phyloP scores from a whole-genome alignment of 2,888 invertebrate genomes.

The Macrosoma leucophasiata region DNA sequence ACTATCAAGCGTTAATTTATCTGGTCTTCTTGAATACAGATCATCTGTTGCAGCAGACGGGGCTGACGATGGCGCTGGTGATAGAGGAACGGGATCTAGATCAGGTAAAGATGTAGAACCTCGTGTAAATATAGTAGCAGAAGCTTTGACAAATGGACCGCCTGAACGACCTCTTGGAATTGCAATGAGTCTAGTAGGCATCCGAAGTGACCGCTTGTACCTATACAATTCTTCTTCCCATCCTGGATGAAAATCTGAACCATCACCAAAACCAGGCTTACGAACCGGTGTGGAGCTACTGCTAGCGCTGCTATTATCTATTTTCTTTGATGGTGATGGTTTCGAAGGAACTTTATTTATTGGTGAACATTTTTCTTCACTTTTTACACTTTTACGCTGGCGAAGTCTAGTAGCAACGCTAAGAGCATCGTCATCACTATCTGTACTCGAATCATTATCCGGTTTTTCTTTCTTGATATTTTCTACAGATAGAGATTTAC shows the following conservation, averaged over 20 bases:
- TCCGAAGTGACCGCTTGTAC: conserved; percentile 87
- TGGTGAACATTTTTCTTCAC: conserved; percentile 47
- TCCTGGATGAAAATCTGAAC: conserved; percentile 83
- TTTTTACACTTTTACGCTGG: conserved; percentile 66
- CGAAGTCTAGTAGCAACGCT: conserved; percentile 61
- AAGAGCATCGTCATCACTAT: conserved; percentile 57
- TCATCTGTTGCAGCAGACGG: conserved; percentile 78
- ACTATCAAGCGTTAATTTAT: conserved; percentile 74
- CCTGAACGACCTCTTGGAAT: conserved; percentile 81
- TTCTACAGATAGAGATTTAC: conserved; percentile 44
- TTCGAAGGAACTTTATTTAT: conserved; percentile 48
- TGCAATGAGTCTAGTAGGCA: conserved; percentile 87
- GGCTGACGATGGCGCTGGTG: conserved; percentile 79
- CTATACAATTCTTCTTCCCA: conserved; percentile 90
- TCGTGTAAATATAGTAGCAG: conserved; percentile 69
- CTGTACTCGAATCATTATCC: conserved; percentile 50
- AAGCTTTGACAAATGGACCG: conserved; percentile 59
- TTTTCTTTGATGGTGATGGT: conserved; percentile 49
- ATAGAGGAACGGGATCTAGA: conserved; percentile 82
- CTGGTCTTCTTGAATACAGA: conserved; percentile 58
- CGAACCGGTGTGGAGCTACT: conserved; percentile 51
- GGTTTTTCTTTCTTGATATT: conserved; percentile 51
- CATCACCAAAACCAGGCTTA: conserved; percentile 81
- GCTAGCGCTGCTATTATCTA: conserved; percentile 46
- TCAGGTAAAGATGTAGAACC: conserved; percentile 86